Conservation (phyloP, 2,113 vertebrate genomes). For the Crotalus horridus region DNA sequence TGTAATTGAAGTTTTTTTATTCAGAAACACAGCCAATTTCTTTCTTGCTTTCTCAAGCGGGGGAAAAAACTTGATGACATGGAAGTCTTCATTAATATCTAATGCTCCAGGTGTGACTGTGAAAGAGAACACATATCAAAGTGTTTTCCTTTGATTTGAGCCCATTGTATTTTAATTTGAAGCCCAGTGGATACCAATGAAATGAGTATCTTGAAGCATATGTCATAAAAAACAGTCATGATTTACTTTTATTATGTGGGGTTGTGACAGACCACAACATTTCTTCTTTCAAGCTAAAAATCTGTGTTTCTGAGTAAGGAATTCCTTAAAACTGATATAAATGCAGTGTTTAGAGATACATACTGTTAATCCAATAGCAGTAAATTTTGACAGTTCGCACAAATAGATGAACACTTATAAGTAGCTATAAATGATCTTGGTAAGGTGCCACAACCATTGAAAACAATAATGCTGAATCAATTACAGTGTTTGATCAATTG, state of each 20-base stretch:
- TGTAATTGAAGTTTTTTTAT: constrained; percentile 34
- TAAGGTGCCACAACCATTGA: constrained; percentile 15
- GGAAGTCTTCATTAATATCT: constrained; percentile 36
- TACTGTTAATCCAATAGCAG: constrained; percentile 13
- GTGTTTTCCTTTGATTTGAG: constrained; percentile 10
- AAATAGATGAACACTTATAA: neutral
- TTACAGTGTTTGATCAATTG: constrained; percentile 1
- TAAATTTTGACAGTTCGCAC: neutral
- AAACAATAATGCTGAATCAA: neutral
- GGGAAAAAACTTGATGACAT: constrained; percentile 31
- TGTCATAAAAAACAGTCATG: constrained; percentile 12
- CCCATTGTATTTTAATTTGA: constrained; percentile 41
- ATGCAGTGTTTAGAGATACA: constrained; percentile 27
- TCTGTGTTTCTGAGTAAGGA: constrained; percentile 39
- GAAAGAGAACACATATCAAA: constrained; percentile 23
- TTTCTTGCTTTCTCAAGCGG: constrained; percentile 33
- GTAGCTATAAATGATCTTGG: constrained; percentile 18
- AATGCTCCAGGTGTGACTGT: neutral
- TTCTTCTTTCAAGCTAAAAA: constrained; percentile 22
- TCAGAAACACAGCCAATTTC: constrained; percentile 23
- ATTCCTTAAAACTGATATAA: neutral
- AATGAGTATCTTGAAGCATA: constrained; percentile 8
- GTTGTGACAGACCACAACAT: constrained; percentile 19
- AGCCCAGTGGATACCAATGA: constrained; percentile 22
- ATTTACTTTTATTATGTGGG: constrained; percentile 46